A percentile compares a stretch with the other conserved stretches of the same genome.
Evolutionary conservation across 2,888 invertebrate species (phyloP).

Genomic region (Cryptus armator): DNA sequence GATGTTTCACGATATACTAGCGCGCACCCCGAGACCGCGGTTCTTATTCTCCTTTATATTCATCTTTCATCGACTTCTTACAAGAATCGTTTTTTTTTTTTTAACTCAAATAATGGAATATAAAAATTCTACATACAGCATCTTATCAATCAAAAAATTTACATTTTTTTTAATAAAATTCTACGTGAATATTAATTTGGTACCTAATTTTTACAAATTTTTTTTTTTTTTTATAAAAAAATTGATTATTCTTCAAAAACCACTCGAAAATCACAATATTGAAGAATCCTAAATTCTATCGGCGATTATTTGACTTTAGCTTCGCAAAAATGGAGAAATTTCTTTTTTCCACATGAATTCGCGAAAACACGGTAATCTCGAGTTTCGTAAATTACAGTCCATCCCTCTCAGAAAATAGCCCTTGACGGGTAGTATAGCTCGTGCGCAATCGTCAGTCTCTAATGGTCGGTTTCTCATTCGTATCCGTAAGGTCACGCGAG

Average conservation of each 20-base stretch:
- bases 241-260: too few species aligned
- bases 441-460: conserved; percentile 26
- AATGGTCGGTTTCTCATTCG: conserved; percentile 46
- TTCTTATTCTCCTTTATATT: neutral
- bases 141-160: too few species aligned
- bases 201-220: too few species aligned
- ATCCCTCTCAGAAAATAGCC: conserved; percentile 10
- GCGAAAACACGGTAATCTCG: neutral
- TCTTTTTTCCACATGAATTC: too few species aligned
- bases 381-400: conserved; percentile 17
- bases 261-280: too few species aligned
- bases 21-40: neutral
- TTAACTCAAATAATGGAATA: neutral
- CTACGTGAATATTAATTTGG: too few species aligned
- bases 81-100: neutral
- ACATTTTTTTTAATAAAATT: too few species aligned
- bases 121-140: too few species aligned
- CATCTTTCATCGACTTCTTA: neutral
- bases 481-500: conserved; percentile 50
- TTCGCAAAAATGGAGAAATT: too few species aligned
- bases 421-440: conserved; percentile 7
- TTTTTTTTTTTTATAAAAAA: too few species aligned
- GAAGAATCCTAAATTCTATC: too few species aligned
- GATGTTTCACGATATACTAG: conserved; percentile 20
- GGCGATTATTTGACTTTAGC: too few species aligned